A percentile compares a stretch with the other conserved stretches of the same genome.
phyloP scores from a whole-genome alignment of 2,113 vertebrate genomes.

The Catharus fuscescens region DNA sequence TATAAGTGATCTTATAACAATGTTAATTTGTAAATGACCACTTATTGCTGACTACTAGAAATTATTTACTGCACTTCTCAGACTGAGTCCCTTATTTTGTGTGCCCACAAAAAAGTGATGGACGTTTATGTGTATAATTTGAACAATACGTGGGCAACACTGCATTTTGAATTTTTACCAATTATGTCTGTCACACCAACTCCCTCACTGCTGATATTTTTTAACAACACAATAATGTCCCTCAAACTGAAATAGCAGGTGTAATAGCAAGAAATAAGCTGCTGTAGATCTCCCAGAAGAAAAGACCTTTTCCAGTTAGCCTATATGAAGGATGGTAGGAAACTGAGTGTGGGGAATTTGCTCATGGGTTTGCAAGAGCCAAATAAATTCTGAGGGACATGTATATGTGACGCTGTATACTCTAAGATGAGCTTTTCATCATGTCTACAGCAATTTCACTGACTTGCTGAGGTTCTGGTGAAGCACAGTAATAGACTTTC shows the following conservation, averaged over 20 bases:
- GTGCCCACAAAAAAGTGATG: not conserved
- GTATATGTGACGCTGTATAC: not conserved
- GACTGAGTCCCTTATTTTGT: not conserved
- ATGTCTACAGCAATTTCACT: not conserved
- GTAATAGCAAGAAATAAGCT: not conserved
- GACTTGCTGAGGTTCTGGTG: not conserved
- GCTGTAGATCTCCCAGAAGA: not conserved
- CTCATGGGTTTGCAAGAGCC: not conserved
- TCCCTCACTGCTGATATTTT: not conserved
- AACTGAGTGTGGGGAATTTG: not conserved
- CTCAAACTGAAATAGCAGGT: not conserved
- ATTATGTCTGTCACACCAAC: not conserved
- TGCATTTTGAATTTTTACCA: not conserved
- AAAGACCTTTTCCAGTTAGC: not conserved
- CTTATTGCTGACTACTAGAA: not conserved
- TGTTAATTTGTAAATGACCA: not conserved
- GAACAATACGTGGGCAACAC: fast-evolving
- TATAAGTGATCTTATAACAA: not conserved
- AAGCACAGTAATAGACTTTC: not conserved
- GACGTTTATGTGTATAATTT: not conserved
- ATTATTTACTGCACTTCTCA: not conserved
- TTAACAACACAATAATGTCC: not conserved
- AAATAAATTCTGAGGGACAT: not conserved
- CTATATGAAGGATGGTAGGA: not conserved
- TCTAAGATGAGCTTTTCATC: not conserved